phyloP scores from a whole-genome alignment of 2,113 vertebrate species.

The Dromiciops gliroides region DNA sequence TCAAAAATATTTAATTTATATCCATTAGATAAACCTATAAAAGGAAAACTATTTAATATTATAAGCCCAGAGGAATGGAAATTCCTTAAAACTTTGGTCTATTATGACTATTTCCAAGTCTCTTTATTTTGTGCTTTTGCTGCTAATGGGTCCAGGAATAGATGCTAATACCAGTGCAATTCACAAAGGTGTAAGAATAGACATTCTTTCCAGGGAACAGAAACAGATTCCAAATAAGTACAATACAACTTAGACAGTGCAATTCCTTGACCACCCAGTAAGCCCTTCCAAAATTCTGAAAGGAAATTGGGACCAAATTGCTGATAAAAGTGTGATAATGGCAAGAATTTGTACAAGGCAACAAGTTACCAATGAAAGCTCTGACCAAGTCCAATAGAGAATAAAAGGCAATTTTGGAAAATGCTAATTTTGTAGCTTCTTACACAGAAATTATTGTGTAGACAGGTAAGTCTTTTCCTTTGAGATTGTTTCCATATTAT shows the following conservation, averaged over 20 bases:
- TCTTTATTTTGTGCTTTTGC: conserved; percentile 8
- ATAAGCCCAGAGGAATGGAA: background rate
- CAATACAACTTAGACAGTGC: background rate
- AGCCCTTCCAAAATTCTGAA: background rate
- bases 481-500: background rate
- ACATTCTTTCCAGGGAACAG: conserved; percentile 2
- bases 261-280: background rate
- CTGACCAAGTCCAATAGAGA: conserved; percentile 12
- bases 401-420: background rate
- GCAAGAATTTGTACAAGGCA: conserved; percentile 18
- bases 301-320: background rate
- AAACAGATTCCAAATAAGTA: conserved; percentile 28
- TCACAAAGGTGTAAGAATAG: conserved; percentile 10
- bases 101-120: background rate
- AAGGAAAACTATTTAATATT: conserved; percentile 40
- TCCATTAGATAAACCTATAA: conserved; percentile 18
- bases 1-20: background rate
- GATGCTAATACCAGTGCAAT: conserved; percentile 10
- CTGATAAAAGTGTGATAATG: background rate
- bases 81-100: background rate
- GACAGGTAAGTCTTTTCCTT: conserved; percentile 24
- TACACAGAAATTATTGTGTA: background rate
- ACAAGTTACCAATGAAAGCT: background rate
- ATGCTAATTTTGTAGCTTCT: background rate
- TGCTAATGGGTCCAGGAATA: background rate